Base-by-base conservation (phyloP, 1,140 invertebrate genomes). In the Acromyrmex charruanus region DNA sequence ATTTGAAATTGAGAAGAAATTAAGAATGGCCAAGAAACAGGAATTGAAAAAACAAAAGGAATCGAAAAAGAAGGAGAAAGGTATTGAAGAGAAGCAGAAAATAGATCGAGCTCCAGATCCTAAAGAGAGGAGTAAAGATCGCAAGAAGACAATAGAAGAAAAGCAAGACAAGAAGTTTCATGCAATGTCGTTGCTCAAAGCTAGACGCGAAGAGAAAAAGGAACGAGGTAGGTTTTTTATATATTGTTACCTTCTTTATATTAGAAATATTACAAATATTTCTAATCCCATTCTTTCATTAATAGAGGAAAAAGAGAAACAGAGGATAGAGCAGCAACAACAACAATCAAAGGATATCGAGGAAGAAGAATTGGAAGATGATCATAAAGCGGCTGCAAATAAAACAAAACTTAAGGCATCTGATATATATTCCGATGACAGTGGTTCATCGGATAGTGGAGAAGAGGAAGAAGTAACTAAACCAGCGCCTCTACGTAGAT, bases 1-100 rank as follows among this genome's bases (percentile, higher is more conserved):
- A 93, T 99, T 99, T 97, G 99, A 99, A 94, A 99, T 99, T 80
- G 98, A 99, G 92, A 98, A 99, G 86, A 99, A 99, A 94, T 94
- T 99, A 9, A 96, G 98, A 68, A 96, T 98, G 90, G 98, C 98
- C 0, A 98, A 97, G 77, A 98, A 98, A 86, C 97, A 97, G 58
- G 98, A 98, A 94, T 95, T 97, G 88, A 97, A 97, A 74, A 97
- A 97, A 88, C 95, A 96, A 84, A 96, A 96, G 92, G 96, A 96
- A 88, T 95, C 93, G 6, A 96, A 96, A 82, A 96, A 96, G 68
- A 96, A 97, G 90, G 96, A 96, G 75, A 96, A 97, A 88, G 93
- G 95, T 87, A 55, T 92, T 69, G 93, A 95, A 16, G 95, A 95
- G 68, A 97, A 94, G 75, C 77, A 69, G 44, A 95, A 95, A 90